phyloP scores from a whole-genome alignment of 1,140 invertebrate genomes.

The Leptinotarsa texana region DNA sequence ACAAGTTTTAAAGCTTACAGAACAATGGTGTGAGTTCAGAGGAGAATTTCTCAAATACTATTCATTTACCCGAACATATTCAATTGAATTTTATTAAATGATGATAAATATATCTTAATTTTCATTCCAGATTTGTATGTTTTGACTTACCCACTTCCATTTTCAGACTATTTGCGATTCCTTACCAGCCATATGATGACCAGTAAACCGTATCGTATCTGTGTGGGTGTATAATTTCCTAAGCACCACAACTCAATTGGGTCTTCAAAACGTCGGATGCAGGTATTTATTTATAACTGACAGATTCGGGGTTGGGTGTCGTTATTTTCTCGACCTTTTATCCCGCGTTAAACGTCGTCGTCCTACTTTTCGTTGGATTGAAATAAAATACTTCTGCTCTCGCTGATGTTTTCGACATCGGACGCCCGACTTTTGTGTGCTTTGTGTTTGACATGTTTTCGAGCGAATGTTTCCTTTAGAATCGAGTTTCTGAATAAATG shows the following conservation, averaged over 20 bases:
- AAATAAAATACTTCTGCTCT: background rate
- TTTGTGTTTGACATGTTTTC: constrained; percentile 4
- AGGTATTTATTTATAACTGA: constrained; percentile 8
- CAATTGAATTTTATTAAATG: no score
- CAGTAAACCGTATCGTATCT: background rate
- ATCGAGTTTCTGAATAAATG: constrained; percentile 3
- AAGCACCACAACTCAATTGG: background rate
- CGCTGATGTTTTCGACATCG: background rate
- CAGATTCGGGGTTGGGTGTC: background rate
- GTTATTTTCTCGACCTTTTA: constrained; percentile 3
- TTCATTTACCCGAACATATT: no score
- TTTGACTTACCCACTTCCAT: no score
- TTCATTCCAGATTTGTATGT: no score
- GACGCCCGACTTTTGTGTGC: background rate
- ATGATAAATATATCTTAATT: no score
- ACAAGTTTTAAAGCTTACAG: no score
- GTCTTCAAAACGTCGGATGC: constrained; percentile 7
- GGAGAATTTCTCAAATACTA: no score
- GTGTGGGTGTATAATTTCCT: constrained; percentile 2
- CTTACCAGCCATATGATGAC: background rate
- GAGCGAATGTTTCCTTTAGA: background rate
- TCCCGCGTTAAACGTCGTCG: background rate
- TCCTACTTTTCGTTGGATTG: background rate
- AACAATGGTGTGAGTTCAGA: no score
- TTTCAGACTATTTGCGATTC: background rate